phyloP scores from a whole-genome alignment of 2,797 vertebrate genomes.

The Kryptolebias ocellatus region DNA sequence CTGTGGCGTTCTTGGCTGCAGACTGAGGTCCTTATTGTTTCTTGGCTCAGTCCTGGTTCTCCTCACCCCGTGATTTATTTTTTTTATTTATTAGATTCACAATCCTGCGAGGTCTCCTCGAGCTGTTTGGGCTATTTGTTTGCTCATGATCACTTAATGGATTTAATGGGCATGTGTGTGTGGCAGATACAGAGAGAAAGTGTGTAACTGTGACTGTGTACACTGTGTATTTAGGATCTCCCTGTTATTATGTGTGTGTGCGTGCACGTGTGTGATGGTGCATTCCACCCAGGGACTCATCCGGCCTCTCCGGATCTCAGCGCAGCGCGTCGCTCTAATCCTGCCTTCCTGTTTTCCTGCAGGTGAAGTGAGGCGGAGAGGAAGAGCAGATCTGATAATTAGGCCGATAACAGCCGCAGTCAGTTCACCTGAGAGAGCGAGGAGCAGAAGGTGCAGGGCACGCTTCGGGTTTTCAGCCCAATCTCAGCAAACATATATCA shows the following conservation, averaged over 20 bases:
- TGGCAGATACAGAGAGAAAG: conserved; percentile 31
- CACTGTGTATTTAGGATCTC: conserved; percentile 26
- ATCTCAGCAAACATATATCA: neutral
- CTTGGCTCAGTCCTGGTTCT: conserved; percentile 55
- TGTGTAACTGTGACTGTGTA: conserved; percentile 22
- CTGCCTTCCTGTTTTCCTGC: conserved; percentile 83
- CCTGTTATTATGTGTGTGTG: conserved; percentile 7
- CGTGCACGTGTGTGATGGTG: conserved; percentile 24
- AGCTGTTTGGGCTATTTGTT: conserved; percentile 67
- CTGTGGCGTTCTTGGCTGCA: conserved; percentile 58
- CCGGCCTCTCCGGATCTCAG: conserved; percentile 79
- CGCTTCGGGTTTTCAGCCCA: neutral
- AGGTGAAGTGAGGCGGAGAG: conserved; percentile 67
- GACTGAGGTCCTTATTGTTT: conserved; percentile 57
- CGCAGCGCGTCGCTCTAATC: conserved; percentile 78
- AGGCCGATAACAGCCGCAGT: conserved; percentile 57
- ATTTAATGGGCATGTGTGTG: conserved; percentile 41
- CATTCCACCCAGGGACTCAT: conserved; percentile 68
- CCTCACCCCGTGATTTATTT: conserved; percentile 41
- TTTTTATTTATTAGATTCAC: conserved; percentile 43
- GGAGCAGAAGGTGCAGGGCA: conserved; percentile 18
- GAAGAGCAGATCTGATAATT: conserved; percentile 63
- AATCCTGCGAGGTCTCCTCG: conserved; percentile 33
- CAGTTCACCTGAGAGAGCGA: conserved; percentile 49
- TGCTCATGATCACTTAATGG: conserved; percentile 61